Base-by-base conservation (phyloP, 2,113 vertebrate genomes). In the Cathartes aura region DNA sequence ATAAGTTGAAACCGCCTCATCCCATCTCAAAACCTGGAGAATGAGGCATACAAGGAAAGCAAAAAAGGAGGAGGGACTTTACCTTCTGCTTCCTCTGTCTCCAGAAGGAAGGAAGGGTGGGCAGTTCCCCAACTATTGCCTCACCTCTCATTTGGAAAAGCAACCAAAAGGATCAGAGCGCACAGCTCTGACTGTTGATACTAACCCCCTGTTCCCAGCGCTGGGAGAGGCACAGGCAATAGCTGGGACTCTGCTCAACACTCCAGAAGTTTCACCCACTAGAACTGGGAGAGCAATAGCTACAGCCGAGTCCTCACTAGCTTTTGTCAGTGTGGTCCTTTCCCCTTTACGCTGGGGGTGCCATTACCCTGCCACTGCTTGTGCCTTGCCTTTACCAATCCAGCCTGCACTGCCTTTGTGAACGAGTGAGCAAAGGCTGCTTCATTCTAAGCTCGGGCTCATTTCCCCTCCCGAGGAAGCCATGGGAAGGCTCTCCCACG, bases 201-300 rank as follows among this genome's bases (percentile, higher is more conserved):
- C 9, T 21, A 21, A 1, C 4, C 1, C 4, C 2, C 2, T 5
- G 17, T 22, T 50, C 34, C 62, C 53, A 55, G 45, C 1, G 0
- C 26, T 3, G 20, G 34, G 38, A 59, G 34, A 75, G 50, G 18
- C 63, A 50, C n/a, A 17, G 50, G 45, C 1, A 1, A 4, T 7
- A n/a, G 48, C 58, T 55, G 6, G 38, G 53, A 4, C 81, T 24
- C 59, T 26, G 30, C 60, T 5, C 34, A 29, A 0, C 9, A 13
- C 16, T 4, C 19, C 45, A 27, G 66, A 62, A 42, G 6, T 4
- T 62, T 29, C 16, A 48, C 45, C 27, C 59, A 11, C 3, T 17
- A 8, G 30, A 34, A 9, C 16, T 16, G n/a, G 24, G 9, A 40
- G 5, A 55, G n/a, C 19, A 29, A 2, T 7, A 53, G 50, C 55